Percentiles rank a stretch among this genome's conserved stretches.
These are phyloP conservation scores for Tyto alba DNA, from an alignment of 2,113 vertebrate species.

Conservation along the genomic window DNA sequence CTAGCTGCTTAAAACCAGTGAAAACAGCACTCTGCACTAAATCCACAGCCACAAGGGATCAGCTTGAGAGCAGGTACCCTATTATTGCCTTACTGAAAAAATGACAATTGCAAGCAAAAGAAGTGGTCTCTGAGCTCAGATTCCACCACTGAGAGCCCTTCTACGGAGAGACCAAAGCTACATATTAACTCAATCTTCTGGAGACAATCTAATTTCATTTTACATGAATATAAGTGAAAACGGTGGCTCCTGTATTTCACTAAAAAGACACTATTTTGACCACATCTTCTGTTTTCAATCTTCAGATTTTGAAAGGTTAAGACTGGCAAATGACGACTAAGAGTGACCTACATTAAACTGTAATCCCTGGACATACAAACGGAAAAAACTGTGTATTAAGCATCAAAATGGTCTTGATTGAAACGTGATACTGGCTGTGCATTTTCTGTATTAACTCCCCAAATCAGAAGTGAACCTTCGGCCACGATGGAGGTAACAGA, in stretches of 20 bases:
- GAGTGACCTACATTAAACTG: background rate
- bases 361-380: background rate
- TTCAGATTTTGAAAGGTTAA: background rate
- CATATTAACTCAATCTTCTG: background rate
- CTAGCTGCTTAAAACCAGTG: conserved; percentile 46
- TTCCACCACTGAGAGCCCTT: background rate
- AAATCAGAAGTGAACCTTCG: background rate
- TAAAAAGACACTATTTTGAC: background rate
- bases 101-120: conserved; percentile 9
- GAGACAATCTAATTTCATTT: conserved; percentile 12
- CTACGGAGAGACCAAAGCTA: background rate
- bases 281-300: background rate
- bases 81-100: conserved; percentile 22
- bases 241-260: background rate
- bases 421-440: background rate
- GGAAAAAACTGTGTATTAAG: background rate
- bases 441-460: background rate
- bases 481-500: background rate
- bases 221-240: background rate
- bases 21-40: conserved; percentile 47
- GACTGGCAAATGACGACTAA: background rate
- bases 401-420: background rate
- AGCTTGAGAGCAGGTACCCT: conserved; percentile 1
- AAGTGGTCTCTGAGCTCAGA: background rate
- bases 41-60: conserved; percentile 50